Conservation (phyloP, 92 coral and sea anemone species). For the Isaurus tuberculatus region DNA sequence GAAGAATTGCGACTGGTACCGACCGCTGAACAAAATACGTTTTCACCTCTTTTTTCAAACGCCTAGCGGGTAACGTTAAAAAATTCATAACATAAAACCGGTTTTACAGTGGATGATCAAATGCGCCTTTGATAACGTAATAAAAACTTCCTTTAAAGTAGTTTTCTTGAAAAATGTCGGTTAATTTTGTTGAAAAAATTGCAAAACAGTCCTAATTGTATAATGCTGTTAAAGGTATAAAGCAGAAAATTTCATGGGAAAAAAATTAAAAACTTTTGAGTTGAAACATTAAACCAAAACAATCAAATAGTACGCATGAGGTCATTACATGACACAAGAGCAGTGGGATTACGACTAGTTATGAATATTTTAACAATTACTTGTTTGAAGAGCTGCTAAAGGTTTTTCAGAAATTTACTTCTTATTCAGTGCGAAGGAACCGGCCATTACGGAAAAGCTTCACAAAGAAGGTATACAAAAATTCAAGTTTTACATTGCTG, state of each 20-base stretch:
- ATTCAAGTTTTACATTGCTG: background rate
- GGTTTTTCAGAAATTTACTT: conserved; percentile 79
- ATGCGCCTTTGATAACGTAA: conserved; percentile 33
- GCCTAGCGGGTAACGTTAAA: conserved; percentile 29
- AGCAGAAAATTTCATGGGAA: background rate
- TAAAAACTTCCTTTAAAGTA: conserved; percentile 11
- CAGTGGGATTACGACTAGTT: background rate
- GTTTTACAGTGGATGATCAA: conserved; percentile 26
- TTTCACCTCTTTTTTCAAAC: conserved; percentile 21
- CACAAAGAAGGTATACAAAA: conserved; percentile 48
- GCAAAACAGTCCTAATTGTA: background rate
- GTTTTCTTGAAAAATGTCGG: background rate
- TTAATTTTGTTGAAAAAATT: background rate
- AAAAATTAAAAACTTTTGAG: conserved; percentile 3
- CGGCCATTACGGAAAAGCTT: conserved; percentile 68
- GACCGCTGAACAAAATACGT: conserved; percentile 32
- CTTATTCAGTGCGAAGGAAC: conserved; percentile 77
- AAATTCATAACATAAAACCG: conserved; percentile 26
- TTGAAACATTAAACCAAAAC: conserved; percentile 11
- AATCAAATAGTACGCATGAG: conserved; percentile 34
- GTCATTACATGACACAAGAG: conserved; percentile 39
- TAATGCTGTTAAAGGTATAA: background rate
- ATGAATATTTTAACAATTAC: conserved; percentile 37
- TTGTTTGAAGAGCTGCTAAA: conserved; percentile 54
- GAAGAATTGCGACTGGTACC: conserved; percentile 30